Conservation (phyloP, 2,797 vertebrate genomes). For the Phalloptychus januarius region DNA sequence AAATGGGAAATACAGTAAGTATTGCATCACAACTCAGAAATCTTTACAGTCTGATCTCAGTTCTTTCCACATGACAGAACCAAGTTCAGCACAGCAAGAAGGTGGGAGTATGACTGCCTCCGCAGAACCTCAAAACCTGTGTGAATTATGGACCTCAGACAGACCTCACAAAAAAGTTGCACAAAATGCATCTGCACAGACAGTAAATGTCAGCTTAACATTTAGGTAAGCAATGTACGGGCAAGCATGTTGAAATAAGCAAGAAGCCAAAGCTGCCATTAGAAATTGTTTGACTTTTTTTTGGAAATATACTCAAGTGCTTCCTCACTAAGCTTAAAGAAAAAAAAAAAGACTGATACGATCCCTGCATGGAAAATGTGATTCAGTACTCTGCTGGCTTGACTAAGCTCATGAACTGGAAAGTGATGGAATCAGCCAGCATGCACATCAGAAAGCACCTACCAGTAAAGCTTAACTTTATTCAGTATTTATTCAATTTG, state of each 20-base stretch:
- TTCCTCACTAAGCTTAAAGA: slow-evolving; percentile 9
- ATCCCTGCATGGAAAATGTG: not conserved
- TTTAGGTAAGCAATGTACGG: slow-evolving; percentile 16
- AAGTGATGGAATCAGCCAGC: slow-evolving; percentile 2
- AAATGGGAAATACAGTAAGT: slow-evolving; percentile 12
- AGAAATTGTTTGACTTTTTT: slow-evolving; percentile 30
- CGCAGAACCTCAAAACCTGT: slow-evolving; percentile 4
- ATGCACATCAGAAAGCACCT: slow-evolving; percentile 4
- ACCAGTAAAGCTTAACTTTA: not conserved
- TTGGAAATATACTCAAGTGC: slow-evolving; percentile 11
- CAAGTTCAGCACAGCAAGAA: slow-evolving; percentile 33
- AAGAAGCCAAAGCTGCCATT: slow-evolving; percentile 18
- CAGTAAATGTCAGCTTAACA: slow-evolving; percentile 37
- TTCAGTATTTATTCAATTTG: slow-evolving; percentile 18
- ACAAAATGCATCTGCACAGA: slow-evolving; percentile 38
- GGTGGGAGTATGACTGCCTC: slow-evolving; percentile 16
- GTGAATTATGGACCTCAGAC: slow-evolving; percentile 1
- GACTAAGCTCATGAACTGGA: slow-evolving; percentile 2
- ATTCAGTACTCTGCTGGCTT: slow-evolving; percentile 1
- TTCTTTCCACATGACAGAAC: slow-evolving; percentile 26
- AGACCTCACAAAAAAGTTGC: slow-evolving; percentile 19
- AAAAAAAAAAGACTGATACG: slow-evolving; percentile 11
- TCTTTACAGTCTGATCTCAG: slow-evolving; percentile 29
- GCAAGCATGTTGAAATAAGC: slow-evolving; percentile 31
- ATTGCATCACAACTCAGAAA: slow-evolving; percentile 10